These are phyloP conservation scores for Poeciliopsis paucimaculata DNA, from an alignment of 2,797 vertebrate genomes.

Conservation along the genomic window DNA sequence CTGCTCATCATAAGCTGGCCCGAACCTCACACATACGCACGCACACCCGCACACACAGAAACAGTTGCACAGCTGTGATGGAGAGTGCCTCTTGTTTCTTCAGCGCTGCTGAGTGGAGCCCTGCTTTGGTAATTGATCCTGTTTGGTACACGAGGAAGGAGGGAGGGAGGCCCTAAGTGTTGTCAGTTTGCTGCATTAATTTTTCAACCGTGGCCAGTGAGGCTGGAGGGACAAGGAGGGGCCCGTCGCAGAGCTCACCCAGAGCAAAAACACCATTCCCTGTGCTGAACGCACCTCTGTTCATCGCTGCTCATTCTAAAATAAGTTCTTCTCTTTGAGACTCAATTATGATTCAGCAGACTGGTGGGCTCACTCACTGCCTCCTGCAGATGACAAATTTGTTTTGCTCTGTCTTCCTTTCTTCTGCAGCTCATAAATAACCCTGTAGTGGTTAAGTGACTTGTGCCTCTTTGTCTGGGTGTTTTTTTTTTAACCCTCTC, in stretches of 20 bases:
- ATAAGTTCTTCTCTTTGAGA: conserved; percentile 43
- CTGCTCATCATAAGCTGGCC: conserved; percentile 71
- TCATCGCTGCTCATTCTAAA: conserved; percentile 36
- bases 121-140: conserved; percentile 84
- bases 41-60: conserved; percentile 22
- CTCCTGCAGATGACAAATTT: conserved; percentile 70
- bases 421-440: conserved; percentile 60
- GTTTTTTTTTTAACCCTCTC: conserved; percentile 50
- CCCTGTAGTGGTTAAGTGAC: conserved; percentile 62
- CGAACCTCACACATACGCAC: conserved; percentile 14
- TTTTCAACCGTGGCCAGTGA: conserved; percentile 77
- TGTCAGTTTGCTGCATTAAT: conserved; percentile 84
- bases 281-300: conserved; percentile 11
- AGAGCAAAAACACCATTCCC: conserved; percentile 49
- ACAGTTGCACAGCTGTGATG: conserved; percentile 57
- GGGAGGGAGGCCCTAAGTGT: conserved; percentile 75
- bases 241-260: conserved; percentile 65
- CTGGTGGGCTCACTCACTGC: conserved; percentile 48
- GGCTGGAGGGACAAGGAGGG: conserved; percentile 71
- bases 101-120: conserved; percentile 70
- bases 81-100: conserved; percentile 76
- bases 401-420: conserved; percentile 52
- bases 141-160: conserved; percentile 70
- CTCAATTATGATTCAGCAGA: conserved; percentile 48
- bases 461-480: conserved; percentile 59